Evolutionary conservation across 2,888 invertebrate species (phyloP).

Genomic region (Drosophila phalerata): DNA sequence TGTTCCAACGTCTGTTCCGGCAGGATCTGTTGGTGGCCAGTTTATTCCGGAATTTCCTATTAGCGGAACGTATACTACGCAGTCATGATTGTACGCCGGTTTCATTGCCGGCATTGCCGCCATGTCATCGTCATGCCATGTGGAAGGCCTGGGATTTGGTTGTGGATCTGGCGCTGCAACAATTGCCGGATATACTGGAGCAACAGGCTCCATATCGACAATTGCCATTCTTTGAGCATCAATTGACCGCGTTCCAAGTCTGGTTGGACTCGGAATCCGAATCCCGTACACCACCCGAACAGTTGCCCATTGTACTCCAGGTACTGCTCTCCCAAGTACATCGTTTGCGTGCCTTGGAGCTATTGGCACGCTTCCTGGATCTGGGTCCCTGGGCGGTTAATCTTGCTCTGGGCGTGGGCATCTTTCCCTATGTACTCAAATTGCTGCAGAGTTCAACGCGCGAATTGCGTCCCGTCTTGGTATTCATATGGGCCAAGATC

Average conservation of each 20-base stretch:
- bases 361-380: constrained; percentile 97
- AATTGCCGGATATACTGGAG: constrained; percentile 92
- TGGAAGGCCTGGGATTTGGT: constrained; percentile 99
- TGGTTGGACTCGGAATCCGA: constrained; percentile 87
- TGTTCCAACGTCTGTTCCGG: constrained; percentile 98
- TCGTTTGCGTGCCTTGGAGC: constrained; percentile 96
- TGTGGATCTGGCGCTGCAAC: constrained; percentile 96
- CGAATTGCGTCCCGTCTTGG: constrained; percentile 96
- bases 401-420: constrained; percentile 97
- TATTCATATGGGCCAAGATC: constrained; percentile 99
- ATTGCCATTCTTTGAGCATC: constrained; percentile 98
- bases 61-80: constrained; percentile 97
- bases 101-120: constrained; percentile 95
- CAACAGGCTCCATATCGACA: constrained; percentile 88
- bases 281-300: constrained; percentile 94
- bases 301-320: constrained; percentile 98
- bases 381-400: constrained; percentile 98
- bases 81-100: constrained; percentile 99
- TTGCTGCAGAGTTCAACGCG: constrained; percentile 97
- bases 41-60: constrained; percentile 97
- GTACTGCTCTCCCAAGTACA: constrained; percentile 92
- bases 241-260: constrained; percentile 97
- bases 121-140: constrained; percentile 95
- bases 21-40: constrained; percentile 99
- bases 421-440: constrained; percentile 99